Evolutionary conservation across 1,140 invertebrate genomes (phyloP), one percentile per base, ranked within the genome.

Genomic region (Cotesia chilonis): DNA sequence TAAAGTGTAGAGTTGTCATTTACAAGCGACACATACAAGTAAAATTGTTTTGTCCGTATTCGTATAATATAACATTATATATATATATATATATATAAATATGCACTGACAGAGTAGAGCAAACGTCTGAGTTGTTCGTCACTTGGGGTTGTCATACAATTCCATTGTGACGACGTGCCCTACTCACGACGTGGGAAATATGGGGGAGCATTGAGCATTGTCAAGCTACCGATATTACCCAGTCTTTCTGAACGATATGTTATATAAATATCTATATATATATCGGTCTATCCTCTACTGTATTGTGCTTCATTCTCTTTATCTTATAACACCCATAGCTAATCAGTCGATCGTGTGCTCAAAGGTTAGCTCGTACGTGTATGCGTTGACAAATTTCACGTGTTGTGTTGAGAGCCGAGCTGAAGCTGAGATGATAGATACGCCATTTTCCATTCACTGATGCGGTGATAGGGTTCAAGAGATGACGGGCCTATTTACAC

Each of bases 101-200:
- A 61, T 35, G 35, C 10, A 20, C 6, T 35, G 60, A 61, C n/a
- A 12, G 60, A 7, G 4, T 28, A 28, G 28, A 28, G 28, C 5
- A 41, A 20, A 61, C 65, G 72, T 61, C 59, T 65, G 52, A 51
- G 68, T 64, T 36, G 12, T 57, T 67, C 28, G 55, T 60, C 66
- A 68, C 41, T 73, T 65, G 52, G 64, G 54, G 69, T 60, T n/a
- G 51, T 70, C 47, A 66, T 68, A 47, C 41, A 61, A 28, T 52
- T 47, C 65, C 54, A 72, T 72, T 72, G 74, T 71, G 68, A 72
- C 55, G 68, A 51, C 66, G 74, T 70, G 68, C 77, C 66, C 72
- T 71, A 47, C 41, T 47, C 71, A 65, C 73, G 79, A 85, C 84
- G 84, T 87, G 85, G 85, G 85, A 87, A 85, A 82, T 71, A 74